Evolutionary conservation across 2,888 invertebrate genomes (phyloP).

Genomic region (Drosophila recens): DNA sequence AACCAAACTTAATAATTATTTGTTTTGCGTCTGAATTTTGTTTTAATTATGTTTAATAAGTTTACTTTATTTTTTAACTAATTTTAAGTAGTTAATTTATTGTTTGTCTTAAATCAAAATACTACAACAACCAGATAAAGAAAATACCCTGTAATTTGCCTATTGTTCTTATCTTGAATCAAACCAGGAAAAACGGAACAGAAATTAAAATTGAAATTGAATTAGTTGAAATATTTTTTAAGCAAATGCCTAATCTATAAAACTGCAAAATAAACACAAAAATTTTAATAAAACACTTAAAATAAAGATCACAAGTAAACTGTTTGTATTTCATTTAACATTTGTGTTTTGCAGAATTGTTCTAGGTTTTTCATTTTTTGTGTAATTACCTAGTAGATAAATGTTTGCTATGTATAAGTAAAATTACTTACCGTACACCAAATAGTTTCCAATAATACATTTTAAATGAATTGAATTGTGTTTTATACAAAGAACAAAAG

Average conservation of each 20-base stretch:
- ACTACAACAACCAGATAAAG: constrained; percentile 15
- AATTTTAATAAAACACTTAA: constrained; percentile 39
- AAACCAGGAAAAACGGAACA: constrained; percentile 23
- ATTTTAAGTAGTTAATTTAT: constrained; percentile 84
- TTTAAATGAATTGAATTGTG: constrained; percentile 64
- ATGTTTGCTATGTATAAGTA: constrained; percentile 51
- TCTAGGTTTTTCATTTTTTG: constrained; percentile 31
- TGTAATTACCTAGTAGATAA: constrained; percentile 55
- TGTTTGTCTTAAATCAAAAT: constrained; percentile 63
- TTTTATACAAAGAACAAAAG: constrained; percentile 48
- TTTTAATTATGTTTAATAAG: constrained; percentile 62
- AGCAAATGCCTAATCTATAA: constrained; percentile 72
- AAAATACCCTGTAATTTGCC: constrained; percentile 11
- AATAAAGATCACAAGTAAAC: constrained; percentile 43
- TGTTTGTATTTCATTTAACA: constrained; percentile 48
- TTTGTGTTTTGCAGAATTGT: constrained; percentile 19
- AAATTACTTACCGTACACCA: constrained; percentile 38
- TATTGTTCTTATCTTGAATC: constrained; percentile 37
- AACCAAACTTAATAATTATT: constrained; percentile 51
- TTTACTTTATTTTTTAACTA: constrained; percentile 78
- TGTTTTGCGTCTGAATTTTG: constrained; percentile 72
- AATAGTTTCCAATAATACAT: constrained; percentile 61
- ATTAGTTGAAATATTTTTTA: constrained; percentile 68
- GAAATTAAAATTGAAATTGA: constrained; percentile 45
- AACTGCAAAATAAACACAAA: constrained; percentile 39